Conservation (phyloP, 2,888 invertebrate genomes). For the Eustalomyia histrio region DNA sequence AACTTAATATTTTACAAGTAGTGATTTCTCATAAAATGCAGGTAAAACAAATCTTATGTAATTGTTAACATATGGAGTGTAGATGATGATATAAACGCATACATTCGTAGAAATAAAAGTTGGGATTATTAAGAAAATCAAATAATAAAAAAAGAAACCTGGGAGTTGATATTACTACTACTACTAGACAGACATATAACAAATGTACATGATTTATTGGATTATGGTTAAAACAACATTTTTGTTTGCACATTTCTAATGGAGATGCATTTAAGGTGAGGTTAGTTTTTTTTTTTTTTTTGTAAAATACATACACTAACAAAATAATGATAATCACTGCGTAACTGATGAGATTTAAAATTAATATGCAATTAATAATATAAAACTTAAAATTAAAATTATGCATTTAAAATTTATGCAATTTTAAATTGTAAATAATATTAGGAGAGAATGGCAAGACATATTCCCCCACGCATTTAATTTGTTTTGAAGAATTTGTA, state of each 20-base stretch:
- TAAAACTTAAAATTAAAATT: slow-evolving; percentile 18
- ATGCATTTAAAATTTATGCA: neutral
- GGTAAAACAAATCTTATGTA: neutral
- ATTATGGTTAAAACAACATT: slow-evolving; percentile 11
- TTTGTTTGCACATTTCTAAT: slow-evolving; percentile 5
- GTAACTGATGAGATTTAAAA: slow-evolving; percentile 4
- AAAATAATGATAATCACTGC: slow-evolving; percentile 20
- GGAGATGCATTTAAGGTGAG: slow-evolving; percentile 29
- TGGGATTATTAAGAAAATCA: neutral
- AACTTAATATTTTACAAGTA: neutral
- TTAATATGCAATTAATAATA: neutral
- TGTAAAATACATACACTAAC: neutral
- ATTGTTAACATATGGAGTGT: neutral
- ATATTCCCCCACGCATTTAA: neutral
- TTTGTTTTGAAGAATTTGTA: too few species aligned
- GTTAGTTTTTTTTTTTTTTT: slow-evolving; percentile 6
- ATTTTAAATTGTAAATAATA: neutral
- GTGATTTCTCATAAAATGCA: neutral
- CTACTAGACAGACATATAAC: neutral
- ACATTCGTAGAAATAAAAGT: neutral
- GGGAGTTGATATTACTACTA: slow-evolving; percentile 32
- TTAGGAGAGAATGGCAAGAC: neutral
- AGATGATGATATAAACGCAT: neutral
- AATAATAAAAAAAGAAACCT: slow-evolving; percentile 23
- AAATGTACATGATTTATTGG: slow-evolving; percentile 8